These are phyloP conservation scores for Capitulum mitella DNA, from an alignment of 2,888 invertebrate genomes.

Conservation along the genomic window DNA sequence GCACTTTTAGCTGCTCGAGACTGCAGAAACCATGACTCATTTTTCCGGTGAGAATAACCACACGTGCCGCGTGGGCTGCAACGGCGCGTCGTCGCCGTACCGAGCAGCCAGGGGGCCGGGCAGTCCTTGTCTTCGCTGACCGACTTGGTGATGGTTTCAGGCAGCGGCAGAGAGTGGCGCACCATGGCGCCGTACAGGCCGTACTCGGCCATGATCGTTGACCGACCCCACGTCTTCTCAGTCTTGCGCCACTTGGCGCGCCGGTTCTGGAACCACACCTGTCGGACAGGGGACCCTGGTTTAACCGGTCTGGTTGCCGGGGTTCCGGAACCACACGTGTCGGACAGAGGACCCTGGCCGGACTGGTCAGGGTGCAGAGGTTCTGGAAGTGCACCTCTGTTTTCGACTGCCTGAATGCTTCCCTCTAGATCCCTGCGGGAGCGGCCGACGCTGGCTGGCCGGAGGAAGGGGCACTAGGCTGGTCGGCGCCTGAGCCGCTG, in stretches of 20 bases:
- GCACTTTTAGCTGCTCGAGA: too few species aligned
- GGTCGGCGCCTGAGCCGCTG: too few species aligned
- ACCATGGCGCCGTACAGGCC: conserved; percentile 99
- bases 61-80: too few species aligned
- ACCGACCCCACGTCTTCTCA: conserved; percentile 98
- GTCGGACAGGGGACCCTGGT: conserved; percentile 36
- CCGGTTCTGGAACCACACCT: conserved; percentile 99
- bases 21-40: too few species aligned
- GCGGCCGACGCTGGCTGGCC: too few species aligned
- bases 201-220: conserved; percentile 99
- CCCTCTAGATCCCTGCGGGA: conserved; percentile 29
- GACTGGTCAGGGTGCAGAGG: conserved; percentile 26
- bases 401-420: conserved; percentile 26
- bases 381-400: conserved; percentile 25
- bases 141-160: conserved; percentile 95
- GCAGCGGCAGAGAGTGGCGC: conserved; percentile 92
- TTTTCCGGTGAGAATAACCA: too few species aligned
- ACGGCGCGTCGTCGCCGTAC: too few species aligned
- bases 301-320: background rate
- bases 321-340: background rate
- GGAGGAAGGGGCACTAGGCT: too few species aligned
- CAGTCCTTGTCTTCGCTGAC: conserved; percentile 72
- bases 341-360: conserved; percentile 3
- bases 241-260: conserved; percentile 99
- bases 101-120: conserved; percentile 98